phyloP scores from a whole-genome alignment of 2,113 vertebrate genomes.

The Turnix velox region DNA sequence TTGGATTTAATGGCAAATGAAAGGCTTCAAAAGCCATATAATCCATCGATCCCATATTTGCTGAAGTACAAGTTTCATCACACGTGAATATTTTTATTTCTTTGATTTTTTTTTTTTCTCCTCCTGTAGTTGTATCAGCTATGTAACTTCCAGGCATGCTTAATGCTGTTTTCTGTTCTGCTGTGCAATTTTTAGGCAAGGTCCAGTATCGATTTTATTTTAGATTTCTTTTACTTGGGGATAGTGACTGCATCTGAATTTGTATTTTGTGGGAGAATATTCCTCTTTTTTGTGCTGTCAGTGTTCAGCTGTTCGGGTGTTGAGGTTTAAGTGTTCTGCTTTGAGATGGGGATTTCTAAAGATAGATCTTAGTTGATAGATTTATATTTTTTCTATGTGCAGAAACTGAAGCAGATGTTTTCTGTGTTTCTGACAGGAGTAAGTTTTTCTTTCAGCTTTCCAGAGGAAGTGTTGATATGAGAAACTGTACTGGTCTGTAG shows the following conservation, averaged over 20 bases:
- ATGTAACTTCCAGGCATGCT: slow-evolving; percentile 23
- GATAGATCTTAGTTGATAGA: neutral
- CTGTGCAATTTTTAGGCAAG: neutral
- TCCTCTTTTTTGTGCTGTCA: neutral
- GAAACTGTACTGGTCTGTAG: neutral
- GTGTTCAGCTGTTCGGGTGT: neutral
- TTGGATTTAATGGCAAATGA: slow-evolving; percentile 71
- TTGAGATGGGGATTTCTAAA: neutral
- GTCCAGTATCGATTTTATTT: neutral
- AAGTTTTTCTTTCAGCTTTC: neutral
- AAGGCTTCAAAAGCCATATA: slow-evolving; percentile 66
- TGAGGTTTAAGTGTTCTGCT: neutral
- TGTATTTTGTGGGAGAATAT: neutral
- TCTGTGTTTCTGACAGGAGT: neutral
- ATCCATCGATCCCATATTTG: slow-evolving; percentile 71
- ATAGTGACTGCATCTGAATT: neutral
- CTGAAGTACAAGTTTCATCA: slow-evolving; percentile 63
- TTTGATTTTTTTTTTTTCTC: slow-evolving; percentile 54
- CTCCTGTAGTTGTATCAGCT: slow-evolving; percentile 51
- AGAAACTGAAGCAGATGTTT: neutral
- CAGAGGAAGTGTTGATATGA: neutral
- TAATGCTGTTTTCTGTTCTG: slow-evolving; percentile 29
- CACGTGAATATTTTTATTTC: slow-evolving; percentile 42
- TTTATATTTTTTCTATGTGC: neutral
- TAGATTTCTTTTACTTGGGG: neutral